A percentile compares a stretch with the other conserved stretches of the same genome.
phyloP scores from a whole-genome alignment of 2,888 invertebrate species.

The Nasonovia ribisnigri region DNA sequence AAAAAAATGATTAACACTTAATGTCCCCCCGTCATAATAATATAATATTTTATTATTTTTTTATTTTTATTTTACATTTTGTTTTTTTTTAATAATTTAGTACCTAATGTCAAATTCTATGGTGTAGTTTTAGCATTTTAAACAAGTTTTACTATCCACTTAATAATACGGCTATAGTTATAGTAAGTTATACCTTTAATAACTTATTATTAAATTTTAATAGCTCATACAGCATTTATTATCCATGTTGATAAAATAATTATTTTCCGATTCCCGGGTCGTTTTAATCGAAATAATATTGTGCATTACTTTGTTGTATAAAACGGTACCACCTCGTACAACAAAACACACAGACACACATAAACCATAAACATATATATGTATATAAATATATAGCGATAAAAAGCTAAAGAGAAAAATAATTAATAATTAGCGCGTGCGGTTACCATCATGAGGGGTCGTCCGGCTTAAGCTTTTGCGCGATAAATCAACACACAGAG shows the following conservation, averaged over 20 bases:
- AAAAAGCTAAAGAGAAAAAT: neutral
- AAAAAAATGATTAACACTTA: neutral
- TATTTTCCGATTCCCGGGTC: neutral
- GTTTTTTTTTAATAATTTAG: neutral
- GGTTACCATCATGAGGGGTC: neutral
- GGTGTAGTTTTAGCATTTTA: neutral
- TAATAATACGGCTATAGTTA: neutral
- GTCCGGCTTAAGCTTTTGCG: neutral
- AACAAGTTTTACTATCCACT: neutral
- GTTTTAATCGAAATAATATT: constrained; percentile 19
- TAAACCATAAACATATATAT: neutral
- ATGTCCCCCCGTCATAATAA: neutral
- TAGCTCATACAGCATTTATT: neutral
- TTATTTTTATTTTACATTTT: neutral
- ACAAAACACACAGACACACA: neutral
- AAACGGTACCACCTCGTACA: neutral
- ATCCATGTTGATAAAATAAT: neutral
- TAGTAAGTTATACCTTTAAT: neutral
- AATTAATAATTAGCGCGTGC: constrained; percentile 17
- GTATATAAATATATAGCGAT: too few species aligned
- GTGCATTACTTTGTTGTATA: neutral
- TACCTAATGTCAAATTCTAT: too few species aligned
- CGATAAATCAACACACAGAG: constrained; percentile 31
- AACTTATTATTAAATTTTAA: neutral
- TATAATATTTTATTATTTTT: neutral